Percentiles rank a stretch among this genome's conserved stretches.
Evolutionary conservation across 2,113 vertebrate genomes (phyloP).

Genomic region (Sander vitreus): DNA sequence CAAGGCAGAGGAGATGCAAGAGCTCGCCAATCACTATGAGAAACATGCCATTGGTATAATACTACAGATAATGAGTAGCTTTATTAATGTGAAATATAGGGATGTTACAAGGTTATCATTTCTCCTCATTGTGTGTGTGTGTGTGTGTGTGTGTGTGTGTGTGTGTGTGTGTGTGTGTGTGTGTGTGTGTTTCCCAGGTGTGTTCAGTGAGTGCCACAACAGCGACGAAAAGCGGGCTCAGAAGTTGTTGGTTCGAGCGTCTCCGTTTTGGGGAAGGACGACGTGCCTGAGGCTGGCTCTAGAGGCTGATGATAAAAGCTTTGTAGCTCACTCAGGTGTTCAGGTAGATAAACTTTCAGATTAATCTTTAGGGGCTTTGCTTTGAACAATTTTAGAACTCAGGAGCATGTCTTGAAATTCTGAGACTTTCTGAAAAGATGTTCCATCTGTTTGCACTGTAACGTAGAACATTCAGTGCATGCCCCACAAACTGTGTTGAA

Average conservation of each 20-base stretch:
- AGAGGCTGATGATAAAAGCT: conserved; percentile 92
- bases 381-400: no score
- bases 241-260: conserved; percentile 89
- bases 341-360: conserved; percentile 84
- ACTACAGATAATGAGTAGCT: neutral
- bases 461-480: neutral
- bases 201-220: conserved; percentile 92
- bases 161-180: no score
- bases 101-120: neutral
- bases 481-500: neutral
- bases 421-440: neutral
- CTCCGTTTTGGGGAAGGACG: conserved; percentile 91
- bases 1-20: conserved; percentile 84
- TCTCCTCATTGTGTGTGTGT: neutral
- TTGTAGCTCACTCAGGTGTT: conserved; percentile 92
- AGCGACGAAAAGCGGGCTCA: conserved; percentile 88
- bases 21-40: conserved; percentile 88
- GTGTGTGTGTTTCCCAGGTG: conserved; percentile 69
- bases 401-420: neutral
- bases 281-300: conserved; percentile 92
- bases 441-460: neutral
- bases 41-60: conserved; percentile 89
- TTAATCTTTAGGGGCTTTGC: neutral
- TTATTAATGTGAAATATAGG: neutral
- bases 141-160: no score